Percentiles rank a stretch among this genome's conserved stretches.
Evolutionary conservation across 2,888 invertebrate genomes (phyloP).

Genomic region (Blastobasis lacticolella): DNA sequence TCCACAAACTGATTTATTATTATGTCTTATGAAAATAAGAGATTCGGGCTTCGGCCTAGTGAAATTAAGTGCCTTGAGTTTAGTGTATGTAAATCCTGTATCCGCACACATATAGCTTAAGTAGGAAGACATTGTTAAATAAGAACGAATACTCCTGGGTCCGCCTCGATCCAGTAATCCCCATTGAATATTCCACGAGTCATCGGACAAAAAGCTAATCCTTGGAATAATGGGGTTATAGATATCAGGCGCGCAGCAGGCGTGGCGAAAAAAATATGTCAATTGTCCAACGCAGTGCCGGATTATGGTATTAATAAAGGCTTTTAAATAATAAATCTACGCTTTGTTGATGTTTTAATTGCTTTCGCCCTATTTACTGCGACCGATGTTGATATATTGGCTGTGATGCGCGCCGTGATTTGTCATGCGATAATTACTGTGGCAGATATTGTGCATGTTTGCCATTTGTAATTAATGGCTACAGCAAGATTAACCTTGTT

Average conservation of each 20-base stretch:
- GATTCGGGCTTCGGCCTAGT: too few relatives aligned
- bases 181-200: conserved; percentile 67
- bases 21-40: too few relatives aligned
- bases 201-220: conserved; percentile 69
- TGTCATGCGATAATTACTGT: neutral
- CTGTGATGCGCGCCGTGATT: too few relatives aligned
- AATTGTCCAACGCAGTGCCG: conserved; percentile 41
- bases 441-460: neutral
- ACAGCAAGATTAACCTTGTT: too few relatives aligned
- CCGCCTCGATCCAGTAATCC: conserved; percentile 59
- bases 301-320: conserved; percentile 40
- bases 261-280: conserved; percentile 60
- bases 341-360: conserved; percentile 39
- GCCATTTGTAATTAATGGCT: neutral
- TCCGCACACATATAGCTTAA: too few relatives aligned
- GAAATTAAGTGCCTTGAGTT: too few relatives aligned
- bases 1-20: too few relatives aligned
- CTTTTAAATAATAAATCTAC: conserved; percentile 44
- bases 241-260: conserved; percentile 62
- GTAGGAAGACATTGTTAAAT: conserved; percentile 3
- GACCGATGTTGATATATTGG: neutral
- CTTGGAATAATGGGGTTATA: conserved; percentile 67
- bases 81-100: too few relatives aligned
- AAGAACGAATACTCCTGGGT: conserved; percentile 26
- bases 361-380: conserved; percentile 19